phyloP scores from a whole-genome alignment of 1,140 invertebrate species.

The Propsilocerus akamusi region DNA sequence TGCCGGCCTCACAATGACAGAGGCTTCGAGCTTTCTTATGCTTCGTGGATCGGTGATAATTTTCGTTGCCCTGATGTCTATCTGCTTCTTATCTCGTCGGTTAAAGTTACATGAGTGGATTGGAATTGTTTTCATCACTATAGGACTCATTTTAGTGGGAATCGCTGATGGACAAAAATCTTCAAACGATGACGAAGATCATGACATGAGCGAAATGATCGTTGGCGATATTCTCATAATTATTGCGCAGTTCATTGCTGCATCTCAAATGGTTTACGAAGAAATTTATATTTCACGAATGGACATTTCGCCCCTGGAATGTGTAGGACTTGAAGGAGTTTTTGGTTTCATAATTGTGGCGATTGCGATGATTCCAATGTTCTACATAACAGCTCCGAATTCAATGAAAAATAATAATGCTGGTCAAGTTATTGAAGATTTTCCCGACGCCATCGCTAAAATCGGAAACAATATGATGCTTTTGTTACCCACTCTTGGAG shows the following conservation, averaged over 20 bases:
- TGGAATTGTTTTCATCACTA: conserved; percentile 63
- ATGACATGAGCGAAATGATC: conserved; percentile 56
- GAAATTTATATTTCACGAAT: conserved; percentile 70
- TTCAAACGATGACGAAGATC: conserved; percentile 18
- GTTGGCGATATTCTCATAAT: conserved; percentile 87
- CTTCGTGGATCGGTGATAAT: conserved; percentile 83
- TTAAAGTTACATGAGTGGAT: conserved; percentile 60
- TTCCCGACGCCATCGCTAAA: conserved; percentile 65
- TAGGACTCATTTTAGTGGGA: conserved; percentile 69
- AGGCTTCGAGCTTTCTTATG: conserved; percentile 93
- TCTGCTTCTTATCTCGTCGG: conserved; percentile 61
- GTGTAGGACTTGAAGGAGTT: conserved; percentile 84
- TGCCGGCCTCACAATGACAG: conserved; percentile 78
- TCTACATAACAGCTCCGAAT: too few species aligned
- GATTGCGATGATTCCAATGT: conserved; percentile 58
- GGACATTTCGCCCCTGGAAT: conserved; percentile 50
- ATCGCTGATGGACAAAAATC: conserved; percentile 41
- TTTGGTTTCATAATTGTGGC: conserved; percentile 66
- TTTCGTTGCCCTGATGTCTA: conserved; percentile 80
- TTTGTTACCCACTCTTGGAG: conserved; percentile 37
- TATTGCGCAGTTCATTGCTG: conserved; percentile 73
- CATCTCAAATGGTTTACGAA: conserved; percentile 85
- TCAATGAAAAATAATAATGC: conserved; percentile 62
- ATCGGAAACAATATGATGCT: conserved; percentile 33
- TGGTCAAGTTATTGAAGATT: conserved; percentile 64